Evolutionary conservation across 1,140 invertebrate species (phyloP), one percentile per base, ranked within the genome.

Genomic region (Bombus superbus): DNA sequence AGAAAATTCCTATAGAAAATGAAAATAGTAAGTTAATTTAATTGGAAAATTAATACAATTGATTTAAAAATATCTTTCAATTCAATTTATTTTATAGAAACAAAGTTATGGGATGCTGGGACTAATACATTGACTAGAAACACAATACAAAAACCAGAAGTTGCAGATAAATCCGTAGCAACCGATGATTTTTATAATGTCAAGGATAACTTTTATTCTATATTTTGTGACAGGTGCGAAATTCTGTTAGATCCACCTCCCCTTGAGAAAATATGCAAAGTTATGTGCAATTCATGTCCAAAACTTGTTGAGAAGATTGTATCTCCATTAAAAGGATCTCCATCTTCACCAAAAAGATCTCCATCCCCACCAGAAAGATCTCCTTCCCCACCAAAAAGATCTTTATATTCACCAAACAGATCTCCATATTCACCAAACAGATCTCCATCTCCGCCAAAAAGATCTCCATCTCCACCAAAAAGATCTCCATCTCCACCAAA

Each of bases 161-260:
- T 86, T 1, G 15, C 28, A 47, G 86, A 94, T 8, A 91, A 91
- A 82, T 81, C 44, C 66, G 57, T 86, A 40, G 64, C 90, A 74
- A 94, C 93, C 3, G 81, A 93, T 25, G 77, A 93, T 78, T 88
- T 86, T 85, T 87, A 88, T 71, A 59, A 35, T 38, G 73, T 66
- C 6, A 88, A 89, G 38, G 74, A 91, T 35, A 80, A 93, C 76
- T 75, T 89, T 2, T 92, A 92, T 85, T 84, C 92, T 57, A 38
- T 93, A 66, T 92, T 89, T 90, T 94, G 93, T 80, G 59, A 72
- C 13, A 91, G 92, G 59, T 94, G 93, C 42, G 57, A 88, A 80
- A 9, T 40, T 10, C 35, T 47, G 38, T 74, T 93, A 1, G 13
- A 81, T 3, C 82, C 89, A 28, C 32, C 85, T 4, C 80, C 89